Evolutionary conservation across 2,113 vertebrate genomes (phyloP).

Genomic region (Xiphorhynchus elegans): DNA sequence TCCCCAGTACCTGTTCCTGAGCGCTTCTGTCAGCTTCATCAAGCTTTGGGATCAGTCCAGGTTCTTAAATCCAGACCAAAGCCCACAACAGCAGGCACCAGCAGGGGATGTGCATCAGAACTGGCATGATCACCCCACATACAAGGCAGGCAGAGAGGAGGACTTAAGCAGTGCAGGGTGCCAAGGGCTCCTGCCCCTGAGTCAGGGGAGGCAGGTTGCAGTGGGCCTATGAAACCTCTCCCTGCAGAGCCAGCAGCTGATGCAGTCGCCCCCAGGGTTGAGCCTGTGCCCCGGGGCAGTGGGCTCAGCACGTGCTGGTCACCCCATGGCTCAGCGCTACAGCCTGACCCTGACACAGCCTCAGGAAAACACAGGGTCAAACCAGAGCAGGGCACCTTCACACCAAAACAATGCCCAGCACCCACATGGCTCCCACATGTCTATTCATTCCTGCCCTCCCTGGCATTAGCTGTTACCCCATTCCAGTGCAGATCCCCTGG

Average conservation of each 20-base stretch:
- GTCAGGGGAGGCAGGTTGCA: not conserved
- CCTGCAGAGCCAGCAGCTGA: not conserved
- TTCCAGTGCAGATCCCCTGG: not conserved
- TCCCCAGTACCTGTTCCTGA: accelerated
- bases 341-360: not conserved
- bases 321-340: not conserved
- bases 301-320: not conserved
- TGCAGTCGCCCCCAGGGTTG: accelerated
- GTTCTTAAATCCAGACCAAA: not conserved
- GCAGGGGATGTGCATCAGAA: not conserved
- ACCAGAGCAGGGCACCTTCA: not conserved
- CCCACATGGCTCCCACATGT: not conserved
- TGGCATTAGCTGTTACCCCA: accelerated
- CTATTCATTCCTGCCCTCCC: not conserved
- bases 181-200: not conserved
- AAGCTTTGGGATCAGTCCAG: not conserved
- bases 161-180: not conserved
- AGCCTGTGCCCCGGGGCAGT: not conserved
- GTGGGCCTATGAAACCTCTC: not conserved
- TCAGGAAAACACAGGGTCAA: accelerated
- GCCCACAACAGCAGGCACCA: not conserved
- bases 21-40: not conserved
- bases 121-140: accelerated
- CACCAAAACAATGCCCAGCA: not conserved
- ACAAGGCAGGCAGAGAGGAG: not conserved